Percentiles rank a stretch among this genome's conserved stretches.
These are phyloP conservation scores for Lysandra bellargus DNA, from an alignment of 2,888 invertebrate species.

Conservation along the genomic window DNA sequence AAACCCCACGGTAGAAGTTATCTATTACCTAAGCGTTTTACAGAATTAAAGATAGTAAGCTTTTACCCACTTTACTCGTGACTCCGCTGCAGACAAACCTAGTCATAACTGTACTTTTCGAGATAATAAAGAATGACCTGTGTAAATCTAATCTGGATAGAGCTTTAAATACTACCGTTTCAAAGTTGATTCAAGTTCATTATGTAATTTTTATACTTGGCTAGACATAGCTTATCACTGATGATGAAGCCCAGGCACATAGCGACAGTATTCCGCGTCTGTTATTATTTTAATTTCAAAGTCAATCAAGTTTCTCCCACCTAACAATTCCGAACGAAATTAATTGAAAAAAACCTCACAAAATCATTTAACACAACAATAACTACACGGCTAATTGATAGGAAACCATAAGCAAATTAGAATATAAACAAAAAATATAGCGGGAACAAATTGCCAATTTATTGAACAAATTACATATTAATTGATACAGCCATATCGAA, in stretches of 20 bases:
- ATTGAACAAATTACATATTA: background rate
- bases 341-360: conserved; percentile 2
- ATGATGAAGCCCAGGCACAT: background rate
- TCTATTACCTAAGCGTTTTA: too few relatives aligned
- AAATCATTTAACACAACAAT: conserved; percentile 1
- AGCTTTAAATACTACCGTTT: too few relatives aligned
- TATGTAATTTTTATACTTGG: too few relatives aligned
- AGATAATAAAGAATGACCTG: too few relatives aligned
- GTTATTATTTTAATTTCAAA: background rate
- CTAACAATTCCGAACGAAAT: background rate
- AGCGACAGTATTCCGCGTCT: background rate
- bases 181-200: too few relatives aligned
- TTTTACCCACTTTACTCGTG: too few relatives aligned
- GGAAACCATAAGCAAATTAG: conserved; percentile 6
- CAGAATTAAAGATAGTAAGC: too few relatives aligned
- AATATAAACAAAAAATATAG: background rate
- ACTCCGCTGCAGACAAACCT: too few relatives aligned
- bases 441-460: background rate
- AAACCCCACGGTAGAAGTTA: too few relatives aligned
- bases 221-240: too few relatives aligned
- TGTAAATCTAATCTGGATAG: too few relatives aligned
- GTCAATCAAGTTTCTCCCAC: background rate
- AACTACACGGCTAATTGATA: background rate
- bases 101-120: too few relatives aligned
- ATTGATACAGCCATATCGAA: background rate